Base-by-base conservation (phyloP, 2,113 vertebrate species). In the Hippotragus niger region DNA sequence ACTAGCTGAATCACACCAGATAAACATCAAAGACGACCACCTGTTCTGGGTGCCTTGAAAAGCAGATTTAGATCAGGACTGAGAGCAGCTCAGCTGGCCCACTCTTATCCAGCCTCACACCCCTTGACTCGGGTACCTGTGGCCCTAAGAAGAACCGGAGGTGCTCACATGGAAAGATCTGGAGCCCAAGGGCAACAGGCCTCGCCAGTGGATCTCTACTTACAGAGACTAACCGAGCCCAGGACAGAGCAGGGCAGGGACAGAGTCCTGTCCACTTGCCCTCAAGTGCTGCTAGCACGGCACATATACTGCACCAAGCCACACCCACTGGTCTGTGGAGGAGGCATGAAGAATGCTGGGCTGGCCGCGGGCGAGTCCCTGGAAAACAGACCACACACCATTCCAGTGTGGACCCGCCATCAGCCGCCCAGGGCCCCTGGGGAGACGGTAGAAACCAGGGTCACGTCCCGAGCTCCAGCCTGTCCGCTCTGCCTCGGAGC, bases 1-100 rank as follows among this genome's bases (percentile, higher is more conserved):
- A 64, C 82, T 29, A 19, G 60, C 74, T 84, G 53, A 67, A 76
- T 93, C 94, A 91, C 33, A 76, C 2, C 36, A 62, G 94, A 93
- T 80, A 84, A 91, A 82, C n/a, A 85, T 96, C 96, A 85, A 83
- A 97, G 91, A 52, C 23, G 29, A 21, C 10, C 0, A 6, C n/a
- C 67, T 86, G 40, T 40, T 33, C 43, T 17, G 62, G 27, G 12
- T n/a, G 43, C 60, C 25, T 13, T 31, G 9, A 74, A n/a, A 45
- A 57, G 17, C 40, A 76, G 14, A 67, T 36, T 58, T 29, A 91
- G 83, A 80, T 25, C 17, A 0, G 14, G 36, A 40, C 67, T 3
- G 23, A 31, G 31, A 78, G 74, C 4, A 62, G 52, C 19, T 40
- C 29, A 1, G n/a, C n/a, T 2, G 64, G 52, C 50, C 76, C 55